Evolutionary conservation across 2,888 invertebrate genomes (phyloP).

Genomic region (Lomographa bimaculata): DNA sequence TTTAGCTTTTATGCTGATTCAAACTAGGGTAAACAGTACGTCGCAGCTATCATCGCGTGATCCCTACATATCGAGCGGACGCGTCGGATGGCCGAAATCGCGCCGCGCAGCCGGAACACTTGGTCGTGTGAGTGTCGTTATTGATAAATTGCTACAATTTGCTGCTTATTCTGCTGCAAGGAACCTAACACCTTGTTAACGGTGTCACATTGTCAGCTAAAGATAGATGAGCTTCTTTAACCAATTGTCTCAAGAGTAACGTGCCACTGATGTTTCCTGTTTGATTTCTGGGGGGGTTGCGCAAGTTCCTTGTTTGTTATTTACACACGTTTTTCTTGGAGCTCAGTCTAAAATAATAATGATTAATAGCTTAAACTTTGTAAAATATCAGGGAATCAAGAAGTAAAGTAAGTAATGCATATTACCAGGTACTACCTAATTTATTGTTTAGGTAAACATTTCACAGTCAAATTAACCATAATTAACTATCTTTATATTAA

Average conservation of each 20-base stretch:
- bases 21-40: conserved; percentile 4
- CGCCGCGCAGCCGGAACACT: conserved; percentile 71
- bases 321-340: no score
- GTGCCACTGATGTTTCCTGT: conserved; percentile 14
- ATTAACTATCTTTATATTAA: no score
- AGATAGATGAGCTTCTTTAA: conserved; percentile 28
- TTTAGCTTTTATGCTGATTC: no score
- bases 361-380: no score
- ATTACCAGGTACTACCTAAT: no score
- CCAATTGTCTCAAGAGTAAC: conserved; percentile 21
- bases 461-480: no score
- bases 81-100: conserved; percentile 64
- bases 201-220: conserved; percentile 52
- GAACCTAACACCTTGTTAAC: conserved; percentile 41
- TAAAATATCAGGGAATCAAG: no score
- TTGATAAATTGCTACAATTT: conserved; percentile 81
- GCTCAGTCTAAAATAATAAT: no score
- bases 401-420: no score
- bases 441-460: no score
- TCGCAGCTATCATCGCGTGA: conserved; percentile 10
- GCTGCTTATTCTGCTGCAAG: conserved; percentile 46
- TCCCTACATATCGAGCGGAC: conserved; percentile 1
- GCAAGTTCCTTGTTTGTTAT: conserved; percentile 12
- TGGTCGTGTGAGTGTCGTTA: conserved; percentile 76
- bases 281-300: conserved; percentile 13